Evolutionary conservation across 2,888 invertebrate genomes (phyloP), one percentile per base, ranked within the genome.

Genomic region (Panopea generosa): DNA sequence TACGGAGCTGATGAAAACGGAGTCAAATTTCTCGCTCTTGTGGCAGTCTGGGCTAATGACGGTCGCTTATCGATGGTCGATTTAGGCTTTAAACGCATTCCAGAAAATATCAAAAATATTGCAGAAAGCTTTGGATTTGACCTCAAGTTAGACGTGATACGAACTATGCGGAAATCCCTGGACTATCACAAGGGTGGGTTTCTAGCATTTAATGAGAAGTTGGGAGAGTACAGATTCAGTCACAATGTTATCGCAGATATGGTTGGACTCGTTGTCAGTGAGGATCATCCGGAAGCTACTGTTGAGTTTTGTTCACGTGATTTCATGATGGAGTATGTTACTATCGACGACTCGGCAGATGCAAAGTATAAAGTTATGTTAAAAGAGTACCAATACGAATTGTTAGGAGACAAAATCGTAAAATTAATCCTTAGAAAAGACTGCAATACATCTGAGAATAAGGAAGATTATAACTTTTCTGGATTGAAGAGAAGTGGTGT

Each of bases 221-320:
- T 7, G 18, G 68, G 53, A 18, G 40, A 38, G 14, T 74, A 74
- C 38, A 45, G 22, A 11, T 74, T 74, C 33, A 74, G 68, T 29
- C 73, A 74, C 45, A 74, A 63, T 47, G 60, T 74, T 9, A 69
- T 69, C 18, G 33, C 59, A n/a, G 74, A 74, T 18, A 74, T 74
- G 74, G 65, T 74, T 14, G 74, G 74, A 11, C 18, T 74, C 22
- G 74, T 74, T 1, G 52, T 24, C 16, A 47, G 49, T 47, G 47
- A 60, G 26, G 18, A 33, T 6, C 66, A 63, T 61, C 57, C 62
- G 2, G 27, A 52, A 18, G 11, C 2, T 24, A 59, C 65, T 33
- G 4, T 71, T 0, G 33, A 52, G 26, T 7, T 27, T 18, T 61
- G 61, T 20, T 18, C 27, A 4, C 26, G 49, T 11, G 61, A 61